These are phyloP conservation scores for Tautogolabrus adspersus DNA, from an alignment of 2,113 vertebrate species.

Conservation along the genomic window DNA sequence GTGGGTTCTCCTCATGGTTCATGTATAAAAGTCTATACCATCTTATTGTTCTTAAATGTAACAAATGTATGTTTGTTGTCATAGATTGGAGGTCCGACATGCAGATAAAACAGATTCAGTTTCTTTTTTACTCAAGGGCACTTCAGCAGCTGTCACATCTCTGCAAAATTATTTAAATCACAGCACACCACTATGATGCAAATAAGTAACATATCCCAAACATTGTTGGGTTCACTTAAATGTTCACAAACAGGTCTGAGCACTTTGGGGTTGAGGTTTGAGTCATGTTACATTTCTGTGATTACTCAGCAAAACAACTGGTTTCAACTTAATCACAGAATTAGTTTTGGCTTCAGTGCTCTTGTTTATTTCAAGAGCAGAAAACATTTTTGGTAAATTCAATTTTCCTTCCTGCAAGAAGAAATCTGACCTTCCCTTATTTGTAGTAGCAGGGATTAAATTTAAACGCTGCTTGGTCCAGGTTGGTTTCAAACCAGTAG, in stretches of 20 bases:
- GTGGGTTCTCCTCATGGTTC: no score
- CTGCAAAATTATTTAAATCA: background rate
- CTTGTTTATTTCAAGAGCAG: conserved; percentile 19
- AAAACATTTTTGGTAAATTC: conserved; percentile 16
- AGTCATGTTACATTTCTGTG: background rate
- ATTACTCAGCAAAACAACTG: conserved; percentile 9
- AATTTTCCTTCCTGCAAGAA: conserved; percentile 39
- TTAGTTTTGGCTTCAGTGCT: background rate
- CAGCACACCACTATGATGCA: background rate
- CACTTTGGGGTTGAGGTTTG: conserved; percentile 2
- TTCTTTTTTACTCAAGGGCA: no score
- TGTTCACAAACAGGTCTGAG: conserved; percentile 2
- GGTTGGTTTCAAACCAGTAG: conserved; percentile 6
- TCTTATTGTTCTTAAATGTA: no score
- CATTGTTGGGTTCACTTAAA: background rate
- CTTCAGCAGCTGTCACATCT: background rate
- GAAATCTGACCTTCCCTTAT: conserved; percentile 13
- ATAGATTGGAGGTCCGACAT: no score
- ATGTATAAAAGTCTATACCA: no score
- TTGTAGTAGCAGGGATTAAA: conserved; percentile 2
- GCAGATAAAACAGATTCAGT: no score
- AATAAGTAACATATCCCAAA: background rate
- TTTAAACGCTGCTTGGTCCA: background rate
- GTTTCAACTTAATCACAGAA: conserved; percentile 20
- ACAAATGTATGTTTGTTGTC: no score